Evolutionary conservation across 1,140 invertebrate species (phyloP).

Genomic region (Caligus rogercresseyi): DNA sequence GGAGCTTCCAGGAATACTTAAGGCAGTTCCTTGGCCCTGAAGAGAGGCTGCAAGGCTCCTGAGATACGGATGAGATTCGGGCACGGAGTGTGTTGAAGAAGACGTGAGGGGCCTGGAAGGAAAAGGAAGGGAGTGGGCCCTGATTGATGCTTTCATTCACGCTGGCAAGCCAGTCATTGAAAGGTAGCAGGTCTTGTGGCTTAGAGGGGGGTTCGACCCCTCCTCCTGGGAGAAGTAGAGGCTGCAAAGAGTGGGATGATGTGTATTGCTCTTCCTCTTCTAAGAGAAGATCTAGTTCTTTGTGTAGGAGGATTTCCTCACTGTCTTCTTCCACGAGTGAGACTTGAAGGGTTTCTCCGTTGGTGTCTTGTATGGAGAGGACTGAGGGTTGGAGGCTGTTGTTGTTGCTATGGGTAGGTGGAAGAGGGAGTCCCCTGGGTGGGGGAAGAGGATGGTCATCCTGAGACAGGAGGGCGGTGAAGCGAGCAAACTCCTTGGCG

Average conservation of each 20-base stretch:
- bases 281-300: conserved; percentile 14
- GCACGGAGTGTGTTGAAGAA: neutral
- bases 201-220: conserved; percentile 32
- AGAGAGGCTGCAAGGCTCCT: no score
- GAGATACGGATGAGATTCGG: neutral
- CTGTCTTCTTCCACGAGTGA: conserved; percentile 12
- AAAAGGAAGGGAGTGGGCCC: conserved; percentile 47
- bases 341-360: neutral
- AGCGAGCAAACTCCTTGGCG: conserved; percentile 46
- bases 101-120: conserved; percentile 32
- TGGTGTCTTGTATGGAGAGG: neutral
- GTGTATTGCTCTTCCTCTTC: conserved; percentile 23
- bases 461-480: conserved; percentile 34
- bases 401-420: no score
- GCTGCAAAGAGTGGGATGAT: no score
- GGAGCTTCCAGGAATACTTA: neutral
- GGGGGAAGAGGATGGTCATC: neutral
- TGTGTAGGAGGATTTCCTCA: conserved; percentile 10
- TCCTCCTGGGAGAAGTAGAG: no score
- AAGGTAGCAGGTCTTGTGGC: conserved; percentile 32
- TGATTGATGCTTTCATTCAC: conserved; percentile 58
- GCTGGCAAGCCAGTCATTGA: conserved; percentile 48
- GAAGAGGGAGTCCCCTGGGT: no score
- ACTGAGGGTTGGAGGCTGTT: conserved; percentile 10
- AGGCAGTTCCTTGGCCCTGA: no score